Conservation (phyloP, 1,140 invertebrate species). For the Potamilus streckersoni region DNA sequence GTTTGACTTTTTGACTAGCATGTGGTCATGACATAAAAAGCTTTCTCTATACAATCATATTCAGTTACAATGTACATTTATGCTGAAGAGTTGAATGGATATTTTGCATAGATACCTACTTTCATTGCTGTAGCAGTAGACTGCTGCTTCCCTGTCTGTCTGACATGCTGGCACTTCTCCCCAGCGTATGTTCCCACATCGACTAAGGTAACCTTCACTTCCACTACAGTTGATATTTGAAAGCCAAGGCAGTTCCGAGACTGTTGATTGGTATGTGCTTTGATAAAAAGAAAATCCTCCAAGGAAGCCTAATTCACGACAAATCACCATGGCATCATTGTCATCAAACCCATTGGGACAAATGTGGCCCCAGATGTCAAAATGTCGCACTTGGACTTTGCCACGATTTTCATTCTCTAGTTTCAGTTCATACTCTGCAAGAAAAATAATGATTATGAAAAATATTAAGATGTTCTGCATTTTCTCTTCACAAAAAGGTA, state of each 20-base stretch:
- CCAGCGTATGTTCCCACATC: slow-evolving; percentile 30
- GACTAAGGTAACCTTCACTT: slow-evolving; percentile 20
- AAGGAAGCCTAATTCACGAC: slow-evolving; percentile 43
- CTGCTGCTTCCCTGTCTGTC: slow-evolving; percentile 15
- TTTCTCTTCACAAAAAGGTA: no score
- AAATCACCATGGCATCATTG: slow-evolving; percentile 54
- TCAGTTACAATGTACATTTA: background rate
- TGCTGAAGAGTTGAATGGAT: background rate
- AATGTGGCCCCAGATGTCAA: slow-evolving; percentile 35
- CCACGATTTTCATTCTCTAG: slow-evolving; percentile 19
- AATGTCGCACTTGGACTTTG: slow-evolving; percentile 8
- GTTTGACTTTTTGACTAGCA: no score
- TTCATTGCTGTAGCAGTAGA: slow-evolving; percentile 24
- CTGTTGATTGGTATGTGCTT: slow-evolving; percentile 9
- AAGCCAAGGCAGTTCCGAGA: slow-evolving; percentile 20
- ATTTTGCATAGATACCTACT: slow-evolving; percentile 12
- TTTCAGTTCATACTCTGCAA: slow-evolving; percentile 20
- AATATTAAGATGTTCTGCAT: no score
- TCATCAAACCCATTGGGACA: slow-evolving; percentile 56
- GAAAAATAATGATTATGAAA: background rate
- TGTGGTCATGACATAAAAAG: no score
- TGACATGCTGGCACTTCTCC: slow-evolving; percentile 21
- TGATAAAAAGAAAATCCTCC: slow-evolving; percentile 38
- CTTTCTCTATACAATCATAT: no score
- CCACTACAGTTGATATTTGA: slow-evolving; percentile 32